Evolutionary conservation across 92 coral and sea anemone genomes (phyloP).

Genomic region (Pocillopora meandrina): DNA sequence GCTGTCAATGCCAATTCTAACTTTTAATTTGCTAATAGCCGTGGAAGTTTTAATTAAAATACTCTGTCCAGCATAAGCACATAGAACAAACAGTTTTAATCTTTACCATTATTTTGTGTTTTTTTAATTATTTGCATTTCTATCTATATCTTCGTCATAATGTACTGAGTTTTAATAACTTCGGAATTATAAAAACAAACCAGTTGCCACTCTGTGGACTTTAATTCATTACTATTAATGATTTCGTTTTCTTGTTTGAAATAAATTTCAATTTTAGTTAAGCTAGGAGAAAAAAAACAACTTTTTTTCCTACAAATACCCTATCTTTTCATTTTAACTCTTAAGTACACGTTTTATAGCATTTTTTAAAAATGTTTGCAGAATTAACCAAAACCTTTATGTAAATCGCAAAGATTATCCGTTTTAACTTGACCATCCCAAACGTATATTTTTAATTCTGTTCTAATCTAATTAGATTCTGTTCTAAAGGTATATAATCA

Average conservation of each 20-base stretch:
- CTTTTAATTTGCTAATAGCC: neutral
- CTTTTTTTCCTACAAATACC: too few species aligned
- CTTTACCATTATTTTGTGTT: neutral
- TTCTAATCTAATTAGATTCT: too few species aligned
- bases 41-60: neutral
- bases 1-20: neutral
- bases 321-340: too few species aligned
- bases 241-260: too few species aligned
- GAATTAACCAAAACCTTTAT: too few species aligned
- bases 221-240: too few species aligned
- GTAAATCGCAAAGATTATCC: too few species aligned
- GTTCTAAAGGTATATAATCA: too few species aligned
- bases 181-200: neutral
- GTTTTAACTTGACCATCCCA: too few species aligned
- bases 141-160: neutral
- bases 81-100: neutral
- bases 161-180: neutral
- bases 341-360: too few species aligned
- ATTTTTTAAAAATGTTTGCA: too few species aligned
- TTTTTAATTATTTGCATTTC: constrained; percentile 23
- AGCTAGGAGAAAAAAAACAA: neutral
- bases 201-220: neutral
- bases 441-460: too few species aligned
- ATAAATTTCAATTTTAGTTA: neutral
- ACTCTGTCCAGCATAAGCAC: neutral